Conservation (phyloP, 2,888 invertebrate genomes). For the Rhodophaea formosa region DNA sequence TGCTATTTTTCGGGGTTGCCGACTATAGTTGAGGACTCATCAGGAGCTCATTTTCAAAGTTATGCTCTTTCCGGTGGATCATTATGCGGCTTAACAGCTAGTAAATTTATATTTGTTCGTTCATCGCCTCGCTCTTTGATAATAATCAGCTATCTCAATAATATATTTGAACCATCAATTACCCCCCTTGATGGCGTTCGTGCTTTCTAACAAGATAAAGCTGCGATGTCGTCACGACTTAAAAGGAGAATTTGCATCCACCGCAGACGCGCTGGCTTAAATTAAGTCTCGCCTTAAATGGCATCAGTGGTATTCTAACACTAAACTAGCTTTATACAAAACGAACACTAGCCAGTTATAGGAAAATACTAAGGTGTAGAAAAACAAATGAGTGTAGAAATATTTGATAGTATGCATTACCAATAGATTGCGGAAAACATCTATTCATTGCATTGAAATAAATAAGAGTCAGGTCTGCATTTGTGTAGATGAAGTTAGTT, state of each 20-base stretch:
- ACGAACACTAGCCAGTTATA: neutral
- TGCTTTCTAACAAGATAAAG: slow-evolving; percentile 2
- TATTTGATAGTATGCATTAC: too few species aligned
- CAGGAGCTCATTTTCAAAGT: too few species aligned
- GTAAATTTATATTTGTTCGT: neutral
- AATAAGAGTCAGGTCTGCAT: too few species aligned
- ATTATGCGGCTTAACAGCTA: too few species aligned
- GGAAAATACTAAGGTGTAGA: neutral
- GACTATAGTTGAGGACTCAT: too few species aligned
- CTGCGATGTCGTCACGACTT: neutral
- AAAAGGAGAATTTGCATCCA: slow-evolving; percentile 6
- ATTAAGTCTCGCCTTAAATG: slow-evolving; percentile 7
- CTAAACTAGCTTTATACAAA: neutral
- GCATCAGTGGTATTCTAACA: neutral
- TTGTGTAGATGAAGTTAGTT: too few species aligned
- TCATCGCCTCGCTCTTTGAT: neutral
- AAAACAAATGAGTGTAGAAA: neutral
- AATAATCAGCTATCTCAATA: neutral
- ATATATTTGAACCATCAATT: neutral
- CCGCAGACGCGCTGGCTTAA: neutral
- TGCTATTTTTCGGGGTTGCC: too few species aligned
- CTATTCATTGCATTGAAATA: too few species aligned
- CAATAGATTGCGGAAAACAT: too few species aligned
- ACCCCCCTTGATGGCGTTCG: neutral
- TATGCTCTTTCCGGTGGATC: too few species aligned